Percentiles rank a stretch among this genome's conserved stretches.
These are phyloP conservation scores for Drosophila anceps DNA, from an alignment of 2,888 invertebrate species.

Conservation along the genomic window DNA sequence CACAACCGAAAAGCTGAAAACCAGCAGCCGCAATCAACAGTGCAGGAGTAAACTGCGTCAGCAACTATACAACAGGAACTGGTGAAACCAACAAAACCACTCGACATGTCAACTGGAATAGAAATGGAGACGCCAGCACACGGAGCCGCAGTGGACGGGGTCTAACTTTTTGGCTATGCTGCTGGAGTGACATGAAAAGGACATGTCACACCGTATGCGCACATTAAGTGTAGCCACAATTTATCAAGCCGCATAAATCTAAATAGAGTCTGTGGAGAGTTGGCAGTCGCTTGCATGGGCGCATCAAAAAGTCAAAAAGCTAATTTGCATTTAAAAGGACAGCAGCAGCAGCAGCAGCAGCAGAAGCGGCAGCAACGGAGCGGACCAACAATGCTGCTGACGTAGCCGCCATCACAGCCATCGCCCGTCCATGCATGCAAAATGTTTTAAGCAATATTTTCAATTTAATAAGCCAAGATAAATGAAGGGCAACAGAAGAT, in stretches of 20 bases:
- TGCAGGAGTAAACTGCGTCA: slow-evolving; percentile 44
- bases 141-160: slow-evolving; percentile 14
- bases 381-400: slow-evolving; percentile 64
- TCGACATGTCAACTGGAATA: slow-evolving; percentile 77
- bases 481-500: slow-evolving; percentile 59
- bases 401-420: slow-evolving; percentile 26
- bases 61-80: slow-evolving; percentile 34
- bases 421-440: slow-evolving; percentile 45
- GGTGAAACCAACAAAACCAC: slow-evolving; percentile 74
- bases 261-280: slow-evolving; percentile 74
- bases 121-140: slow-evolving; percentile 18
- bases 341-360: slow-evolving; percentile 39
- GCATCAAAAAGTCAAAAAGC: slow-evolving; percentile 81
- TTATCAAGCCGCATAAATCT: slow-evolving; percentile 81
- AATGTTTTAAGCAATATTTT: slow-evolving; percentile 75
- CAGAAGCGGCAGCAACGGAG: no score
- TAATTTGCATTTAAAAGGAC: slow-evolving; percentile 81
- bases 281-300: slow-evolving; percentile 51
- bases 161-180: slow-evolving; percentile 67
- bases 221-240: slow-evolving; percentile 80
- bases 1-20: slow-evolving; percentile 38
- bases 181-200: slow-evolving; percentile 75
- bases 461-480: slow-evolving; percentile 82
- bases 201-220: slow-evolving; percentile 80
- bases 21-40: slow-evolving; percentile 20